Evolutionary conservation across 2,797 vertebrate genomes (phyloP).

Genomic region (Mallotus villosus): DNA sequence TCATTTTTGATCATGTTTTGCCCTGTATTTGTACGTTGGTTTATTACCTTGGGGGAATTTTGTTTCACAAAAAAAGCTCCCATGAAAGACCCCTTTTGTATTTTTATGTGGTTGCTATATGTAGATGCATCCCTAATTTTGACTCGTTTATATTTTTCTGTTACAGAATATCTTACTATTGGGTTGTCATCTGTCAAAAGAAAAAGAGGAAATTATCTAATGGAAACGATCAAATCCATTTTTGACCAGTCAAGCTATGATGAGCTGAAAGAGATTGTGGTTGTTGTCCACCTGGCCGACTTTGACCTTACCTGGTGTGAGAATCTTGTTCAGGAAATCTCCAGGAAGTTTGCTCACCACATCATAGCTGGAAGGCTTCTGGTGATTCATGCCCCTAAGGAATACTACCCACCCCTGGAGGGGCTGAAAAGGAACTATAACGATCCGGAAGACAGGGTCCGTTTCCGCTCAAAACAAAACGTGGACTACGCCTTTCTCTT

Average conservation of each 20-base stretch:
- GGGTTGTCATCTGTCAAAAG: constrained; percentile 94
- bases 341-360: constrained; percentile 94
- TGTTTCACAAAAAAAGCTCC: no score
- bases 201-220: constrained; percentile 93
- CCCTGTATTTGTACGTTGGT: no score
- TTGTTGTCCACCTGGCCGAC: constrained; percentile 94
- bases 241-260: constrained; percentile 99
- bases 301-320: constrained; percentile 93
- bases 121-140: no score
- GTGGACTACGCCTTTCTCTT: constrained; percentile 97
- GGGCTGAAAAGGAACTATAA: constrained; percentile 99
- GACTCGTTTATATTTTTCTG: constrained; percentile 18
- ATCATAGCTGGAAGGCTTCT: constrained; percentile 93
- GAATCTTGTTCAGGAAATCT: constrained; percentile 89
- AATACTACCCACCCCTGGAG: constrained; percentile 89
- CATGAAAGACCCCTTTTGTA: no score
- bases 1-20: no score
- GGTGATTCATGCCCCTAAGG: constrained; percentile 92
- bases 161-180: constrained; percentile 87
- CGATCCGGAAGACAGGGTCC: constrained; percentile 93
- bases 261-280: constrained; percentile 94
- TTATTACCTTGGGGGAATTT: no score
- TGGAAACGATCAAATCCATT: constrained; percentile 98
- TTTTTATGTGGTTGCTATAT: no score
- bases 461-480: constrained; percentile 97